Percentiles rank a stretch among this genome's conserved stretches.
phyloP scores from a whole-genome alignment of 2,797 vertebrate genomes.

The Thamnophis elegans region DNA sequence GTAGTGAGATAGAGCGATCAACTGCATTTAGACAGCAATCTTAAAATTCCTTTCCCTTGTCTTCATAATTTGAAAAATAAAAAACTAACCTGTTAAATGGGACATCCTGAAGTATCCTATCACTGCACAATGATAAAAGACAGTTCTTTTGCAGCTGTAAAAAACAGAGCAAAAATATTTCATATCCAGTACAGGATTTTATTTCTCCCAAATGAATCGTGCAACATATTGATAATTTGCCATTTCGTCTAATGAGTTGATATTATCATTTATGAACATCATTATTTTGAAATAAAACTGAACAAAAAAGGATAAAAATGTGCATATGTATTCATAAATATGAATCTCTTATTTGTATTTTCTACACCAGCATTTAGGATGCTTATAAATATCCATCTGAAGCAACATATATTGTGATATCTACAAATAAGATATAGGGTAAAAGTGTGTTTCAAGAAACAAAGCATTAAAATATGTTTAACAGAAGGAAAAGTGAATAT shows the following conservation, averaged over 20 bases:
- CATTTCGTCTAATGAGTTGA: background rate
- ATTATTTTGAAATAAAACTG: background rate
- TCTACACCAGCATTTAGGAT: background rate
- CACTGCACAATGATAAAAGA: slow-evolving; percentile 96
- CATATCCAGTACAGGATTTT: background rate
- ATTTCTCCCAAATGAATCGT: background rate
- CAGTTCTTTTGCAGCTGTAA: slow-evolving; percentile 96
- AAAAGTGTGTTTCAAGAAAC: background rate
- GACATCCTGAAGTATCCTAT: slow-evolving; percentile 96
- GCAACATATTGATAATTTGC: background rate
- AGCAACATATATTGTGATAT: background rate
- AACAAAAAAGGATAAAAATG: background rate
- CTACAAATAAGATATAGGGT: background rate
- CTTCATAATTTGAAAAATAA: background rate
- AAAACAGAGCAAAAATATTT: background rate
- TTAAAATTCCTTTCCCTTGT: background rate
- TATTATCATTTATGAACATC: background rate
- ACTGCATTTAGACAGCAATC: background rate
- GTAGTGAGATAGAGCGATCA: background rate
- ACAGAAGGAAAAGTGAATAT: background rate
- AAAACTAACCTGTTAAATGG: slow-evolving; percentile 92
- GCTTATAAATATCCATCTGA: background rate
- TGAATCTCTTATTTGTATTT: background rate
- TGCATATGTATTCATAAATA: background rate
- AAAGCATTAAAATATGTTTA: background rate